Evolutionary conservation across 2,888 invertebrate species (phyloP).

Genomic region (Amaurobius ferox): DNA sequence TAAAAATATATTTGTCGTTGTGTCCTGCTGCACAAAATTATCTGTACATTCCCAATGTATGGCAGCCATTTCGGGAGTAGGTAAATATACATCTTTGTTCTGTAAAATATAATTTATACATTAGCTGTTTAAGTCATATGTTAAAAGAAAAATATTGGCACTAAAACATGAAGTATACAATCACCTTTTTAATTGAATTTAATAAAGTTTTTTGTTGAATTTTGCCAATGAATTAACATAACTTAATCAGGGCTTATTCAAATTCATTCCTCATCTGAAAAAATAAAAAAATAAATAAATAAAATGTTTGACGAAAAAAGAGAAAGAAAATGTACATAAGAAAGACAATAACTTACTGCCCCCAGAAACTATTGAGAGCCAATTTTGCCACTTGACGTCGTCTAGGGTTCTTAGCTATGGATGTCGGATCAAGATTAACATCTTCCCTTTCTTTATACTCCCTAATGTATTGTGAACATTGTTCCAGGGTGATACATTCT

Average conservation of each 20-base stretch:
- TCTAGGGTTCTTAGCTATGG: not conserved
- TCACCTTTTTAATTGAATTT: conserved; percentile 3
- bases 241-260: not conserved
- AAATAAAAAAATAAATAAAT: not conserved
- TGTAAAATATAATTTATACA: not conserved
- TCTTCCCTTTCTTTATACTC: conserved; percentile 13
- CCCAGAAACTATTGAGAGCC: conserved; percentile 13
- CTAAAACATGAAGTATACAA: not conserved
- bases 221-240: not conserved
- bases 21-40: not conserved
- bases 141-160: not conserved
- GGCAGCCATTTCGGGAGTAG: not conserved
- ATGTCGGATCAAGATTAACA: not conserved
- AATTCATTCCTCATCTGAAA: conserved; percentile 16
- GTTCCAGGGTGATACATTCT: not conserved
- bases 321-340: not conserved
- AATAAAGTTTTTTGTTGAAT: conserved; percentile 16
- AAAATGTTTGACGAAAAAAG: not conserved
- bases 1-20: conserved; percentile 11
- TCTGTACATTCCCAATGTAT: not conserved
- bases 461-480: not conserved
- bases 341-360: not conserved
- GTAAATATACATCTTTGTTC: conserved; percentile 14
- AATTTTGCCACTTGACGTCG: not conserved
- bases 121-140: not conserved